Evolutionary conservation across 2,113 vertebrate species (phyloP).

Genomic region (Eublepharis macularius): DNA sequence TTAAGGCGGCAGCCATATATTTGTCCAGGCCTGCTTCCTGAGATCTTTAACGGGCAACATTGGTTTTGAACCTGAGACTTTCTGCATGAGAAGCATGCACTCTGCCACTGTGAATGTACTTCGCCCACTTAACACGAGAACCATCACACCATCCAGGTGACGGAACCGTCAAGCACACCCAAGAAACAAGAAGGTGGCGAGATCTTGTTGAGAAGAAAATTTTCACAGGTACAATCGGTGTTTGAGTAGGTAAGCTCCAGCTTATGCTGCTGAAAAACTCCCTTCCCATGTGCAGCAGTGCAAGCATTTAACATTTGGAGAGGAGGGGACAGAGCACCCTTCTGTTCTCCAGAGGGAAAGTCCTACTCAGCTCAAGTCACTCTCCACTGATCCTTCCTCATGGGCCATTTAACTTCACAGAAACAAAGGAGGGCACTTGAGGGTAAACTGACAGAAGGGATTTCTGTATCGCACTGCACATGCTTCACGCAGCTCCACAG

Average conservation of each 20-base stretch:
- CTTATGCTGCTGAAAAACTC: neutral
- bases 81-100: too few relatives aligned
- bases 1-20: too few relatives aligned
- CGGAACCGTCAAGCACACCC: too few relatives aligned
- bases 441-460: slow-evolving; percentile 4
- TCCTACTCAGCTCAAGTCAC: neutral
- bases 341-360: neutral
- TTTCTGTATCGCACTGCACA: neutral
- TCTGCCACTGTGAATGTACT: too few relatives aligned
- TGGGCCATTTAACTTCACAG: slow-evolving; percentile 20
- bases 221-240: neutral
- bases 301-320: neutral
- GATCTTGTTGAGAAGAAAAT: neutral
- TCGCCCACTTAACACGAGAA: neutral
- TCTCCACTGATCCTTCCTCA: slow-evolving; percentile 5
- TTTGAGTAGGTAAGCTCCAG: neutral
- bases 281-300: neutral
- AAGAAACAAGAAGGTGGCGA: neutral
- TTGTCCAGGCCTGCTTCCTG: too few relatives aligned
- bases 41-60: too few relatives aligned
- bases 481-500: neutral
- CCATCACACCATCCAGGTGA: neutral
- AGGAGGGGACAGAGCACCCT: neutral
- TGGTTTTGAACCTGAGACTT: too few relatives aligned
- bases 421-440: neutral